These are phyloP conservation scores for Panzeria rudis DNA, from an alignment of 2,888 invertebrate species.

Conservation along the genomic window DNA sequence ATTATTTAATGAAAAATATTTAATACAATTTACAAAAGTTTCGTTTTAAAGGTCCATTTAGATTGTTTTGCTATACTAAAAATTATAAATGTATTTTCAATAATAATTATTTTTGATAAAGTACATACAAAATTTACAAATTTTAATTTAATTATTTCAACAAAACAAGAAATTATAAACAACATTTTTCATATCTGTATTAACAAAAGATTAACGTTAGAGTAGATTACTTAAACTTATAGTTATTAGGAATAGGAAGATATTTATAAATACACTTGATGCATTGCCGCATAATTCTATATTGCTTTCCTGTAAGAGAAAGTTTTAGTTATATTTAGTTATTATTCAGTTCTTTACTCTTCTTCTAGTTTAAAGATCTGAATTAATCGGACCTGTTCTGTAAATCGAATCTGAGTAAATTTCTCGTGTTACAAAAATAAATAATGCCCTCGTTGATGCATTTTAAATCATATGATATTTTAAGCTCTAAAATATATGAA, in stretches of 20 bases:
- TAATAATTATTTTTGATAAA: slow-evolving; percentile 52
- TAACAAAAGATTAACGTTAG: slow-evolving; percentile 76
- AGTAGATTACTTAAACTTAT: slow-evolving; percentile 78
- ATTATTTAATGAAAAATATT: slow-evolving; percentile 48
- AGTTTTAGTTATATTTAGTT: slow-evolving; percentile 54
- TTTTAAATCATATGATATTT: no score
- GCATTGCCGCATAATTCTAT: slow-evolving; percentile 88
- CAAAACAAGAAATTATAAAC: slow-evolving; percentile 40
- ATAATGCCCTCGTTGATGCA: no score
- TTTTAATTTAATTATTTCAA: slow-evolving; percentile 50
- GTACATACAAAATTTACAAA: slow-evolving; percentile 72
- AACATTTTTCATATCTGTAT: slow-evolving; percentile 32
- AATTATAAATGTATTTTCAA: slow-evolving; percentile 46
- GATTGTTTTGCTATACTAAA: slow-evolving; percentile 63
- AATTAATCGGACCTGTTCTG: no score
- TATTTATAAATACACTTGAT: slow-evolving; percentile 78
- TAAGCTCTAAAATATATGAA: no score
- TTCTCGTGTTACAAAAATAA: no score
- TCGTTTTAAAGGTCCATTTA: slow-evolving; percentile 54
- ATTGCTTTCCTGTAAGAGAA: slow-evolving; percentile 85
- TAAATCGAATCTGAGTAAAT: no score
- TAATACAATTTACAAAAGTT: slow-evolving; percentile 67
- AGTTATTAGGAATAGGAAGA: slow-evolving; percentile 78
- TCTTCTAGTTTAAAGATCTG: no score
- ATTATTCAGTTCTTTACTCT: not conserved